phyloP scores from a whole-genome alignment of 2,797 vertebrate species.

The Anas bernieri region DNA sequence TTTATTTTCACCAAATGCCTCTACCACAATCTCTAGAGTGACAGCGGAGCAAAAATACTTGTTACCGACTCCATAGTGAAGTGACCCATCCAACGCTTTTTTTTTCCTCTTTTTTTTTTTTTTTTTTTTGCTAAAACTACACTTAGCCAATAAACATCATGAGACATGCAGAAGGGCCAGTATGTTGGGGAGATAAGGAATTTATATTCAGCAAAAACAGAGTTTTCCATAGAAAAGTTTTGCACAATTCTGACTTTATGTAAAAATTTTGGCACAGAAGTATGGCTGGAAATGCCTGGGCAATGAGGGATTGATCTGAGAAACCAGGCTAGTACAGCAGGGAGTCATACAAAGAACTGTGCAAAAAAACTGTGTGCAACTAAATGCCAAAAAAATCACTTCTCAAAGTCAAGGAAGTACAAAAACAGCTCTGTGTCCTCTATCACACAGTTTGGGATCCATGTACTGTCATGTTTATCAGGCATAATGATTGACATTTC shows the following conservation, averaged over 20 bases:
- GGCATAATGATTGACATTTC: rapidly evolving
- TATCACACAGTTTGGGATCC: neutral
- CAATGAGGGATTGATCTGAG: neutral
- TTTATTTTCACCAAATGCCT: too few relatives aligned
- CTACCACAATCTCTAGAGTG: too few relatives aligned
- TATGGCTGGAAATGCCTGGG: neutral
- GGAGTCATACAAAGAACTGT: neutral
- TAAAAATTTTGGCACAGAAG: neutral
- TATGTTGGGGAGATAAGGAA: neutral
- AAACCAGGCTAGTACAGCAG: neutral
- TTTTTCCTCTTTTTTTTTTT: too few relatives aligned
- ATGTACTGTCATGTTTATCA: rapidly evolving
- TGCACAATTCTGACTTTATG: neutral
- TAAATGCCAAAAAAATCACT: slow-evolving; percentile 8
- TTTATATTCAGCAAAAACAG: neutral
- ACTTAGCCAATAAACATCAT: too few relatives aligned
- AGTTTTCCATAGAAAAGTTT: neutral
- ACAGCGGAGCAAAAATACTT: too few relatives aligned
- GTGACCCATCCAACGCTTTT: too few relatives aligned
- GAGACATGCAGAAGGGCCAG: neutral
- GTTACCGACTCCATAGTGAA: too few relatives aligned
- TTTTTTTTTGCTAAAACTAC: too few relatives aligned
- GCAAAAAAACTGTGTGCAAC: neutral
- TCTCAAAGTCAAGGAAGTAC: neutral
- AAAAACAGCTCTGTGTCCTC: neutral